These are phyloP conservation scores for Cenopis cana DNA, from an alignment of 2,888 invertebrate genomes.

Conservation along the genomic window DNA sequence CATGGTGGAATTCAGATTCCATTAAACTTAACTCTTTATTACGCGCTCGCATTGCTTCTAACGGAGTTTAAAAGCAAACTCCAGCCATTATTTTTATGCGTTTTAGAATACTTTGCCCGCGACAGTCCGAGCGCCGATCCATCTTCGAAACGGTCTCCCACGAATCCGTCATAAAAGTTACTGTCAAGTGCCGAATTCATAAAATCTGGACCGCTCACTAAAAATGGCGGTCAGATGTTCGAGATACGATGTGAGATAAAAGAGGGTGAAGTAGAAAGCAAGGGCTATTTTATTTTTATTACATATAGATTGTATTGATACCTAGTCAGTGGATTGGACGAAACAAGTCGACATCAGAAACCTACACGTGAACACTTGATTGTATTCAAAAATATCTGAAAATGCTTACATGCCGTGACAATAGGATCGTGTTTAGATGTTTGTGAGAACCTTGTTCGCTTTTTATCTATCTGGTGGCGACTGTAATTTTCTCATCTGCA, in stretches of 20 bases:
- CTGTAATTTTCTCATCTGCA: too few species aligned
- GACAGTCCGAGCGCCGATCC: background rate
- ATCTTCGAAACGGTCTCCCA: conserved; percentile 6
- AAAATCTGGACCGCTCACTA: conserved; percentile 35
- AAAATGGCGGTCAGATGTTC: conserved; percentile 19
- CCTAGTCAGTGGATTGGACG: background rate
- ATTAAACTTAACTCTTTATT: background rate
- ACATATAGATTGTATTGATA: background rate
- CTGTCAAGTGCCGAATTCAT: conserved; percentile 38
- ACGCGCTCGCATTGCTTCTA: background rate
- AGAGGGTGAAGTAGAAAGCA: background rate
- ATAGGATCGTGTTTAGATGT: too few species aligned
- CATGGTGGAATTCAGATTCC: background rate
- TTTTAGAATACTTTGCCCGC: conserved; percentile 11
- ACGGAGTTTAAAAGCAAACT: background rate
- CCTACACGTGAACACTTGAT: too few species aligned
- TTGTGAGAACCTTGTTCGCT: too few species aligned
- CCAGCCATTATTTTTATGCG: background rate
- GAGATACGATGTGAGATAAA: conserved; percentile 22
- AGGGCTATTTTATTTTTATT: conserved; percentile 19
- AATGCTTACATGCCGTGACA: too few species aligned
- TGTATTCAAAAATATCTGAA: too few species aligned
- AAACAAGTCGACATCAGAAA: background rate
- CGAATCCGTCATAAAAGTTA: conserved; percentile 31
- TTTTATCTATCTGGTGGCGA: too few species aligned